These are phyloP conservation scores for Grantiella picta DNA, from an alignment of 2,113 vertebrate genomes.

Conservation along the genomic window DNA sequence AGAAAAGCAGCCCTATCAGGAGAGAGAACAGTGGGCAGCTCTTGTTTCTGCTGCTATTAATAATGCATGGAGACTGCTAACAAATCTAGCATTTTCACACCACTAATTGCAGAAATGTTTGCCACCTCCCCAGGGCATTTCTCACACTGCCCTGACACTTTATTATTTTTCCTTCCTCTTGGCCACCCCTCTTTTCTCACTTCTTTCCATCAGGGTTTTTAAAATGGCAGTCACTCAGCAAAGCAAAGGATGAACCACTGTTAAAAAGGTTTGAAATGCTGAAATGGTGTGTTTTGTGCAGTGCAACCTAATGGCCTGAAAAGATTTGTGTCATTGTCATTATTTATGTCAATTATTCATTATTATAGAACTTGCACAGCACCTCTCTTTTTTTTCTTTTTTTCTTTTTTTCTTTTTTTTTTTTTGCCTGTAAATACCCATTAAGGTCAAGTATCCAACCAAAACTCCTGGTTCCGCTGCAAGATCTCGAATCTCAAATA, in stretches of 20 bases:
- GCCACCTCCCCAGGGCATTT: slow-evolving; percentile 44
- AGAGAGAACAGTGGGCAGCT: not conserved
- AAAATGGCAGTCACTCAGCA: not conserved
- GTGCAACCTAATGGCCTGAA: not conserved
- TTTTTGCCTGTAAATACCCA: not conserved
- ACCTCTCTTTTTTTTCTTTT: not conserved
- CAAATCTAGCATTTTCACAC: slow-evolving; percentile 50
- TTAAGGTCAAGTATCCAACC: not conserved
- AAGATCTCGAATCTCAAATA: not conserved
- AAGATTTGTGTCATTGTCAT: not conserved
- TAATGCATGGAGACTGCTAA: not conserved
- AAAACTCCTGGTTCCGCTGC: not conserved
- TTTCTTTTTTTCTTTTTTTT: not conserved
- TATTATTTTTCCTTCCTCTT: not conserved
- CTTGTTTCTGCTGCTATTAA: slow-evolving; percentile 29
- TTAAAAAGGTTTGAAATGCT: not conserved
- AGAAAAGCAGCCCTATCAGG: not conserved
- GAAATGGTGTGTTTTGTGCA: not conserved
- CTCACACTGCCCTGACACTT: slow-evolving; percentile 33
- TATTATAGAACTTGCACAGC: not conserved
- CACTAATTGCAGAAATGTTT: slow-evolving; percentile 53
- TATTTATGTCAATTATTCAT: too few relatives aligned
- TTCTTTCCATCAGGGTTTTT: not conserved
- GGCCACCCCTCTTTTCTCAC: not conserved
- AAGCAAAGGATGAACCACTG: not conserved